Conservation (phyloP, 2,797 vertebrate species). For the Intellagama lesueurii region DNA sequence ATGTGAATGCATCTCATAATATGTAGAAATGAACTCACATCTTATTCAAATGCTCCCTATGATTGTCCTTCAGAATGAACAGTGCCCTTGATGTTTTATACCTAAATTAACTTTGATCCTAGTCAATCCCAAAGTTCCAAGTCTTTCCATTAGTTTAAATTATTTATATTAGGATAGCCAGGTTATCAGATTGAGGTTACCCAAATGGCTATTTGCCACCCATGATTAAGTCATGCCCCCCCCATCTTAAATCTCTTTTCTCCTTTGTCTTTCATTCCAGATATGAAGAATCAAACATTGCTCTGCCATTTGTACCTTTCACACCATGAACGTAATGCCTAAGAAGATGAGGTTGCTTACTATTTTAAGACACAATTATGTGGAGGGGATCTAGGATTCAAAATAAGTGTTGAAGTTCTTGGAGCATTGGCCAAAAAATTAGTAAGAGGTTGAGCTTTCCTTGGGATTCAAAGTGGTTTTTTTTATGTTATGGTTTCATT, state of each 20-base stretch:
- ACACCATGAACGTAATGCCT: constrained; percentile 1
- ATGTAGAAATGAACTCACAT: constrained; percentile 42
- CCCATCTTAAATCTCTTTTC: constrained; percentile 64
- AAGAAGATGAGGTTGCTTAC: not conserved
- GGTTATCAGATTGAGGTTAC: constrained; percentile 48
- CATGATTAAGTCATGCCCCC: constrained; percentile 67
- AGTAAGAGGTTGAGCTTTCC: constrained; percentile 23
- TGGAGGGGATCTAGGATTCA: constrained; percentile 51
- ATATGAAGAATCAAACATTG: constrained; percentile 59
- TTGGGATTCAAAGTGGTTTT: constrained; percentile 3
- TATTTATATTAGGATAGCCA: constrained; percentile 58
- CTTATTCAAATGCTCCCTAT: constrained; percentile 42
- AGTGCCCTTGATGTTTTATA: constrained; percentile 56
- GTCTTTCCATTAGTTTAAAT: constrained; percentile 62
- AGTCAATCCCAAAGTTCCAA: constrained; percentile 46
- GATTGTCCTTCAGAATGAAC: constrained; percentile 54
- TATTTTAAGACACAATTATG: constrained; percentile 8
- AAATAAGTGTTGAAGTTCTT: constrained; percentile 21
- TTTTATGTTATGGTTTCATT: not conserved
- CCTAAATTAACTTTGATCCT: constrained; percentile 49
- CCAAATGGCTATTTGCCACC: constrained; percentile 57
- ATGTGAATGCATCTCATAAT: constrained; percentile 51
- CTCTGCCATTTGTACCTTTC: constrained; percentile 55
- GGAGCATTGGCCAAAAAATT: rapidly evolving
- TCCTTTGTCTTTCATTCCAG: constrained; percentile 55